Base-by-base conservation (phyloP, 2,797 vertebrate genomes). In the Esox lucius region DNA sequence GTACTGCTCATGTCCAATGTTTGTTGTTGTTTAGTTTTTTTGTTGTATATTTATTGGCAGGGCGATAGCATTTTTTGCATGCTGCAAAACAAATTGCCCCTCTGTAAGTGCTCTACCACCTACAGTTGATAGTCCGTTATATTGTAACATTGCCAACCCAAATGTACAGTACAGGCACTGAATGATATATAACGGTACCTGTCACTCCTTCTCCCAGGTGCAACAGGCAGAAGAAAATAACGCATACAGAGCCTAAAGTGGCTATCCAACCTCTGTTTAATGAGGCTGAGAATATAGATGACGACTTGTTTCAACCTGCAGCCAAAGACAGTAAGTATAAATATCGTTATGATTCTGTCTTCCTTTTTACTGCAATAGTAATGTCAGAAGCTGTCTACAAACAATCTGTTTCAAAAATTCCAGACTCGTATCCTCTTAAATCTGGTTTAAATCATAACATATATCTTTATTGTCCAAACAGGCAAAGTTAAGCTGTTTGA, bases 401-500 rank as follows among this genome's bases (percentile, higher is more conserved):
- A 59, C n/a, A 59, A 6, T n/a, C n/a, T 7, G 17, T 56, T 19
- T 7, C 19, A 56, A 53, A 56, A 53, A 24, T 22, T 59, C 56
- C n/a, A 59, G n/a, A 59, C 56, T 4, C 1, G n/a, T n/a, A 35
- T 35, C 33, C 33, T 35, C 33, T 35, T 5, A 35, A 5, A 35
- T 35, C 33, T 35, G 5, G 33, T 35, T 35, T 2, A 35, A 35
- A 35, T 35, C 33, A 35, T 62, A 19, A 3, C 67, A 13, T 15
- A 4, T 24, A 16, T 33, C 4, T 31, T 62, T 42, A 70, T 16
- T 75, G 4, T 76, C 17, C n/a, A 49, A 59, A 48, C 75, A 87
- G 87, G 56, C 46, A 91, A 90, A 81, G 80, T 95, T 84, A 94
- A 90, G 72, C 81, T 95, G 61, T 96, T 96, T 83, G 94, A 95